phyloP scores from a whole-genome alignment of 1,140 invertebrate species.

The Cotesia typhae region DNA sequence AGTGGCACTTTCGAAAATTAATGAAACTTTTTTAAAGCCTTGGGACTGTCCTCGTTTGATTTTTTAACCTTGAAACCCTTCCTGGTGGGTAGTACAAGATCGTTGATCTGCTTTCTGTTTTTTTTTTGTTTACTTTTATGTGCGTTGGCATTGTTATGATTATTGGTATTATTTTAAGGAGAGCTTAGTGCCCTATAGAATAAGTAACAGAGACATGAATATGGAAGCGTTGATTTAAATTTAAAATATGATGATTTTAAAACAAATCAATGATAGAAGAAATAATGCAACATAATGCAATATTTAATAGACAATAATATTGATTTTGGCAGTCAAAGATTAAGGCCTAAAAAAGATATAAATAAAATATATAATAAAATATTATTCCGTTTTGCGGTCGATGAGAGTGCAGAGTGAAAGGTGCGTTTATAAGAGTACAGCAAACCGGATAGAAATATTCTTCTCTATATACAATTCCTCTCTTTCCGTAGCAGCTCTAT shows the following conservation, averaged over 20 bases:
- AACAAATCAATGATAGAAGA: background rate
- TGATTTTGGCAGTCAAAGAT: too few relatives aligned
- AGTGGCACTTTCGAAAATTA: too few relatives aligned
- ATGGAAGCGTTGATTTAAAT: too few relatives aligned
- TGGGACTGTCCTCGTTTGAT: background rate
- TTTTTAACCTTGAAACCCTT: conserved; percentile 7
- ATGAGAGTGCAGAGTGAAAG: conserved; percentile 46
- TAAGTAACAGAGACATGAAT: too few relatives aligned
- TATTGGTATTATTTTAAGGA: too few relatives aligned
- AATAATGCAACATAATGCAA: background rate
- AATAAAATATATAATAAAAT: conserved; percentile 30
- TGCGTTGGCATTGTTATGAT: background rate
- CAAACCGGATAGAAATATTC: conserved; percentile 27
- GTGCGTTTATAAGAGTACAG: conserved; percentile 39
- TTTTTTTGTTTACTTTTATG: background rate
- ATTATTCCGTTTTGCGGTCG: conserved; percentile 51
- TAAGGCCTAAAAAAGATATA: background rate
- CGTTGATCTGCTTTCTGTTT: background rate
- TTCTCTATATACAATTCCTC: conserved; percentile 11
- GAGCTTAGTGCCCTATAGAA: too few relatives aligned
- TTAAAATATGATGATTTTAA: too few relatives aligned
- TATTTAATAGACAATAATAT: too few relatives aligned
- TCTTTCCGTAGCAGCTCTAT: background rate
- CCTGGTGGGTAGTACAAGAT: background rate
- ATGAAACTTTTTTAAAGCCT: background rate